phyloP scores from a whole-genome alignment of 2,113 vertebrate genomes.

The Erythrocercus mccallii region DNA sequence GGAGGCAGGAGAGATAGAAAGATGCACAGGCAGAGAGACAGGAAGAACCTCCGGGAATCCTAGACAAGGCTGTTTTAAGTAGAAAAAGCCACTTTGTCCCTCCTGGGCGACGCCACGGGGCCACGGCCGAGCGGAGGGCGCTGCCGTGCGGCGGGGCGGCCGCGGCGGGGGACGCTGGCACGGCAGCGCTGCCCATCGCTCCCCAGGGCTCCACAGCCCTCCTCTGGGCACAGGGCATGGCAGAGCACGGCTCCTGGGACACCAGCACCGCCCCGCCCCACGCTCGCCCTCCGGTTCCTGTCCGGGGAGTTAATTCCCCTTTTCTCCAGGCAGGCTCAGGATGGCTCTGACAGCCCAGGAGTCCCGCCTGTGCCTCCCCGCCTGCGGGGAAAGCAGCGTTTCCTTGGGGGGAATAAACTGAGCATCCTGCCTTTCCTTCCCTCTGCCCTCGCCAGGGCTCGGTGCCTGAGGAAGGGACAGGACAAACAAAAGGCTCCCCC shows the following conservation, averaged over 20 bases:
- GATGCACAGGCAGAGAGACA: background rate
- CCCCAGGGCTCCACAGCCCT: no score
- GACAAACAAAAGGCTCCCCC: fast-evolving
- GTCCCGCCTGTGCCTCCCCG: background rate
- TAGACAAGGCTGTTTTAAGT: background rate
- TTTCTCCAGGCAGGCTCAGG: background rate
- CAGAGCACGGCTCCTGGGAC: fast-evolving
- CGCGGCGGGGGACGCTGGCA: conserved; percentile 20
- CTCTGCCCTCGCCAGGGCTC: fast-evolving
- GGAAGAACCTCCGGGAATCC: background rate
- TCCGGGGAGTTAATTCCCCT: background rate
- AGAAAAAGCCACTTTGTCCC: background rate
- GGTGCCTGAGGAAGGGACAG: background rate
- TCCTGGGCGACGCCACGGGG: no score
- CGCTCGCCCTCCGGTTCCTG: fast-evolving
- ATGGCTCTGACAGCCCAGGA: background rate
- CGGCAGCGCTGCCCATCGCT: background rate
- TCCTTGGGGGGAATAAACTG: background rate
- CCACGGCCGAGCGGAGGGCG: background rate
- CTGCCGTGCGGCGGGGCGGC: background rate
- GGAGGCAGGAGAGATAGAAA: background rate
- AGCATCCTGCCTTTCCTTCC: background rate
- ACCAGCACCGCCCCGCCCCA: fast-evolving
- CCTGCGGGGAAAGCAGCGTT: fast-evolving
- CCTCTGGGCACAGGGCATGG: fast-evolving